Conservation (phyloP, 2,113 vertebrate species). For the Phalacrocorax pelagicus region DNA sequence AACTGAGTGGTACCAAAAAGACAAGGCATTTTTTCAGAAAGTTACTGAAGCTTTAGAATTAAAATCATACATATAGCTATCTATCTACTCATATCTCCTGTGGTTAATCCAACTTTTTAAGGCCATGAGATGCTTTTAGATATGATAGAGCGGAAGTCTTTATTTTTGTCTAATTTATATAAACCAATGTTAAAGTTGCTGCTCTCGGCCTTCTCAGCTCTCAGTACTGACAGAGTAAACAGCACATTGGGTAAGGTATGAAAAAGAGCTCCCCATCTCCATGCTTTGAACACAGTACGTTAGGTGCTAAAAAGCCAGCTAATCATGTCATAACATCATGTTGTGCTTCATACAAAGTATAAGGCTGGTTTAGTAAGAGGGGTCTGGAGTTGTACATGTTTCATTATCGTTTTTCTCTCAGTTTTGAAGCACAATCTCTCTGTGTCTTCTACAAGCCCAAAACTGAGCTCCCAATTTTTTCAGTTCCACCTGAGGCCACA, state of each 20-base stretch:
- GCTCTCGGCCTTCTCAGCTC: not conserved
- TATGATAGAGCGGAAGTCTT: not conserved
- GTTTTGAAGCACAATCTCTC: not conserved
- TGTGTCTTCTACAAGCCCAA: not conserved
- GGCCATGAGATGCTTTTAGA: not conserved
- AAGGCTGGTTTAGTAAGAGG: not conserved
- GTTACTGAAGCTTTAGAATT: not conserved
- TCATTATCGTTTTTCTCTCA: not conserved
- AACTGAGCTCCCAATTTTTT: not conserved
- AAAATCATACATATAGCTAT: not conserved
- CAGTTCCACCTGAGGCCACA: not conserved
- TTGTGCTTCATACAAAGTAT: not conserved
- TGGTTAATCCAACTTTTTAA: not conserved
- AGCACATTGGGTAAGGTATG: not conserved
- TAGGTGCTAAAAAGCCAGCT: not conserved
- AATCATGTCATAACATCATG: not conserved
- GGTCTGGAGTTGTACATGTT: rapidly evolving
- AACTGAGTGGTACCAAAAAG: rapidly evolving
- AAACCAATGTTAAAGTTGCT: not conserved
- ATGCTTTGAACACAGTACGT: not conserved
- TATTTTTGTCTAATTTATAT: not conserved
- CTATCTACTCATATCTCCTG: not conserved
- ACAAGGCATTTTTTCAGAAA: not conserved
- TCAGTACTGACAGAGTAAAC: not conserved
- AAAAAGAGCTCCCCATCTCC: not conserved